Evolutionary conservation across 1,140 invertebrate genomes (phyloP).

Genomic region (Penaeus indicus): DNA sequence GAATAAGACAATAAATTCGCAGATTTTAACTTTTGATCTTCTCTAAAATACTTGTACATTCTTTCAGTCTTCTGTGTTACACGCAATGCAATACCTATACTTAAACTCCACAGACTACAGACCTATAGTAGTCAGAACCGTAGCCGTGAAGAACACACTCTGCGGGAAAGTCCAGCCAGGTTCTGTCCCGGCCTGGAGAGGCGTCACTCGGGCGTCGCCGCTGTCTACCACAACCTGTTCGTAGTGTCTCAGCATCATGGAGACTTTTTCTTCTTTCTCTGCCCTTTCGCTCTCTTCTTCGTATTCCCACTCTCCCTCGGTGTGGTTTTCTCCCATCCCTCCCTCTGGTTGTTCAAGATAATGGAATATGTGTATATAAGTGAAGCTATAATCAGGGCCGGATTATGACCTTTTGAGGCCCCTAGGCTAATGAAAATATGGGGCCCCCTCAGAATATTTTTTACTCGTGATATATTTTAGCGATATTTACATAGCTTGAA

Average conservation of each 20-base stretch:
- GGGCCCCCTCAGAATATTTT: no score
- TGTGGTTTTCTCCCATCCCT: slow-evolving; percentile 20
- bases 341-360: background rate
- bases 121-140: slow-evolving; percentile 5
- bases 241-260: background rate
- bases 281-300: slow-evolving; percentile 31
- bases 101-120: background rate
- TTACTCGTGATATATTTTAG: no score
- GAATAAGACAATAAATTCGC: no score
- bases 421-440: no score
- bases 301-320: slow-evolving; percentile 24
- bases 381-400: no score
- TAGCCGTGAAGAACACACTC: slow-evolving; percentile 1
- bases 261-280: background rate
- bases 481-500: no score
- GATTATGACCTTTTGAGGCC: no score
- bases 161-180: background rate
- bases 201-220: background rate
- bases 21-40: no score
- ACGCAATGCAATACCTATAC: background rate
- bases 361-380: no score
- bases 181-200: background rate
- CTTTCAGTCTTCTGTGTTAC: background rate
- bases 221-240: background rate
- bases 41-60: no score